Percentiles rank a stretch among this genome's conserved stretches.
These are phyloP conservation scores for Lasioglossum calceatum DNA, from an alignment of 2,888 invertebrate species.

Conservation along the genomic window DNA sequence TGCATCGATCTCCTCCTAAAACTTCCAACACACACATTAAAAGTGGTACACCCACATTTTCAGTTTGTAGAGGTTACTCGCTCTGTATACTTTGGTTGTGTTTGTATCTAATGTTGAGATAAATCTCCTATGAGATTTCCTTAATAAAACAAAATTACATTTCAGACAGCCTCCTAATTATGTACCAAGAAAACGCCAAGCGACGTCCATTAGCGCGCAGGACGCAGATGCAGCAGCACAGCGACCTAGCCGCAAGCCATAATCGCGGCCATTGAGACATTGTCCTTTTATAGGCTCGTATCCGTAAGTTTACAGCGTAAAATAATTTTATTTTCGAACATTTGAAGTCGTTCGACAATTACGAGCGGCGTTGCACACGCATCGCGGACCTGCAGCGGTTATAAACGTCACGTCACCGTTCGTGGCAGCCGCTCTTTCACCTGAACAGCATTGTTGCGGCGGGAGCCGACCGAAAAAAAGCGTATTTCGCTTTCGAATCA, in stretches of 20 bases:
- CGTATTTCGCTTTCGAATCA: slow-evolving; percentile 8
- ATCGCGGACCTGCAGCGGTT: background rate
- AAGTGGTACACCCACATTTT: too few species aligned
- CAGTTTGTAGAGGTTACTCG: too few species aligned
- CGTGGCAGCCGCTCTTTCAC: background rate
- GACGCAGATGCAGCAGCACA: background rate
- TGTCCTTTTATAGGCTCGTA: background rate
- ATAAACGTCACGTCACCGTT: slow-evolving; percentile 4
- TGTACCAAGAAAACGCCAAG: background rate
- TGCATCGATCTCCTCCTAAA: too few species aligned
- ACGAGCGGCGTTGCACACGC: background rate
- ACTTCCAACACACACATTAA: too few species aligned
- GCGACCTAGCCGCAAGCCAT: background rate
- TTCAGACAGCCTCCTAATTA: too few species aligned
- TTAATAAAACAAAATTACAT: too few species aligned
- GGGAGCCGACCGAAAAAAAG: background rate
- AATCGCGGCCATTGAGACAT: background rate
- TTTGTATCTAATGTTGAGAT: too few species aligned
- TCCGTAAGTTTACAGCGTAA: background rate
- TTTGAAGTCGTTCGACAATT: background rate
- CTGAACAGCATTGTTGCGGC: background rate
- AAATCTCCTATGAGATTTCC: too few species aligned
- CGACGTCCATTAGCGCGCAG: background rate
- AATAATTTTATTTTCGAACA: background rate
- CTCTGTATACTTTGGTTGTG: too few species aligned